These are phyloP conservation scores for Nothoprocta pentlandii DNA, from an alignment of 2,113 vertebrate genomes.

Conservation along the genomic window DNA sequence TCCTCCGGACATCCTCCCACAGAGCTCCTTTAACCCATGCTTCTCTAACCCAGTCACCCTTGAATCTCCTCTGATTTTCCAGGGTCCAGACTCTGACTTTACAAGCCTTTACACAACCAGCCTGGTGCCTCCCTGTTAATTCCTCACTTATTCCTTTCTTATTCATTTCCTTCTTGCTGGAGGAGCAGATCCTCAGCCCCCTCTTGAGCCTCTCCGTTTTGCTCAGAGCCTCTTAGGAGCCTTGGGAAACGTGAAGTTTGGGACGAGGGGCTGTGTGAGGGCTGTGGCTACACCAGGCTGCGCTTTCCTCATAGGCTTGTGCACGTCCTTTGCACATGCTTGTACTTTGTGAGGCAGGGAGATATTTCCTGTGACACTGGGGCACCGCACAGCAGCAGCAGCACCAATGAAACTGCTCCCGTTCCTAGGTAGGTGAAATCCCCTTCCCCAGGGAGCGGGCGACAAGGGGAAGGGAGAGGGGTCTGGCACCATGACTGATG, in stretches of 20 bases:
- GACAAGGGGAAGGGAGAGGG: not conserved
- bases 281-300: not conserved
- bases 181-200: not conserved
- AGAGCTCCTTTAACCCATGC: not conserved
- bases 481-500: not conserved
- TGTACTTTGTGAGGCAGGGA: not conserved
- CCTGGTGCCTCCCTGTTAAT: not conserved
- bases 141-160: not conserved
- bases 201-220: slow-evolving; percentile 5
- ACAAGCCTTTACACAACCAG: not conserved
- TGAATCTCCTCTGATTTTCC: not conserved
- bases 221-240: not conserved
- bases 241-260: not conserved
- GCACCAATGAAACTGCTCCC: slow-evolving; percentile 78
- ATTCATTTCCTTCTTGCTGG: not conserved
- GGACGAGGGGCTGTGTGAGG: not conserved
- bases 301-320: not conserved
- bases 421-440: slow-evolving; percentile 79
- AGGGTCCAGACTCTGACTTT: not conserved
- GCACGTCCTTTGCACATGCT: not conserved
- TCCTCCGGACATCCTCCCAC: not conserved
- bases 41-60: not conserved
- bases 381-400: not conserved
- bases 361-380: not conserved
- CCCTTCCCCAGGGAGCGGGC: not conserved